Evolutionary conservation across 2,888 invertebrate species (phyloP), one percentile per base, ranked within the genome.

Genomic region (Nephrotoma flavescens): DNA sequence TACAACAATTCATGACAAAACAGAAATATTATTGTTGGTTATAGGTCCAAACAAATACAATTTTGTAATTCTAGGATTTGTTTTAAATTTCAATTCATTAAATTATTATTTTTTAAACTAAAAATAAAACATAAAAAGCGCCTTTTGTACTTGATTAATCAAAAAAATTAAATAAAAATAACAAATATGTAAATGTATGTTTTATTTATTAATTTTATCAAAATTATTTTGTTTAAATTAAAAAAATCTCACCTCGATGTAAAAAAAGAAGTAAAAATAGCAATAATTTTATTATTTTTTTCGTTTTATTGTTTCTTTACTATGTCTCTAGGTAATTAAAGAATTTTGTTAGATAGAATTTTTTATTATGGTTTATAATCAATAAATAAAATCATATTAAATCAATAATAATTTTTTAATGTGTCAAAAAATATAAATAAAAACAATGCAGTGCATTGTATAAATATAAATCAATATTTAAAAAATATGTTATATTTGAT

Each of bases 91-190:
- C 52, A 15, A 15, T 57, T 57, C 15, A 57, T 57, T 57, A 57
- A 57, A 57, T 57, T 57, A 57, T 15, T 57, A 15, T 57, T 57
- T 57, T 57, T 57, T 15, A 57, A 12, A 47, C 47, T 47, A 47
- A 57, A 57, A 15, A 57, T 57, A 47, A 47, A 83, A 83, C 19
- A 83, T 19, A 83, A 83, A 12, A 83, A 83, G 83, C 83, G 83
- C 83, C 83, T 42, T 83, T 83, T 83, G 83, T 83, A 83, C 83
- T 83, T 83, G 83, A 83, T 83, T 83, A 83, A 83, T 83, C 12
- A 83, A 83, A 83, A 41, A 41, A 83, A 83, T 41, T 41, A 41
- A 83, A 83, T 4, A 1, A 83, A 83, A 83, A 12, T 6, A 41
- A 41, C 31, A 31, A 83, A 83, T 12, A 41, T 41, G 41, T 83